These are phyloP conservation scores for Drosophila lini DNA, from an alignment of 1,140 invertebrate genomes.

Conservation along the genomic window DNA sequence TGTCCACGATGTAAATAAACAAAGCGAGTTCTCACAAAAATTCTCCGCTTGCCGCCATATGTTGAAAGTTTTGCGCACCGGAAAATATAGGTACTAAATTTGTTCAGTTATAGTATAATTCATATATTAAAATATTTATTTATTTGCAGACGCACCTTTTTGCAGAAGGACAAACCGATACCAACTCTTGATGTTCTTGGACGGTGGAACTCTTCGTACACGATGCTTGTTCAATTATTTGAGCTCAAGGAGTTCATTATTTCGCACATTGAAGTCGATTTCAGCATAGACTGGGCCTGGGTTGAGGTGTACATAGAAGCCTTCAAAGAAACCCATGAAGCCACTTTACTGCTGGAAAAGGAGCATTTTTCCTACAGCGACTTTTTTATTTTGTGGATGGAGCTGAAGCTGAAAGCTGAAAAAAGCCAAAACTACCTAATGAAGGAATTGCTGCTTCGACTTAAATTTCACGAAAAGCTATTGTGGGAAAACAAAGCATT, in stretches of 20 bases:
- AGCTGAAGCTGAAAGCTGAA: constrained; percentile 27
- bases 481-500: constrained; percentile 35
- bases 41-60: constrained; percentile 12
- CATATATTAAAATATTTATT: background rate
- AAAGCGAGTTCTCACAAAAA: constrained; percentile 15
- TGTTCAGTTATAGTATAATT: background rate
- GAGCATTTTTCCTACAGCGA: constrained; percentile 10
- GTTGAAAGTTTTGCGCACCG: background rate
- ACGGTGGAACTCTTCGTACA: constrained; percentile 21
- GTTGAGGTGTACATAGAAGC: constrained; percentile 9
- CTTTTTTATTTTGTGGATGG: constrained; percentile 25
- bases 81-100: constrained; percentile 17
- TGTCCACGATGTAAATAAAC: constrained; percentile 18
- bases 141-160: constrained; percentile 14
- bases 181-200: constrained; percentile 10
- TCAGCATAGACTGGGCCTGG: constrained; percentile 17
- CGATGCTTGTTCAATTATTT: constrained; percentile 17
- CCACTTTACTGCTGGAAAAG: constrained; percentile 5
- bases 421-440: constrained; percentile 22
- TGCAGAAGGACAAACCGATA: constrained; percentile 21
- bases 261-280: background rate
- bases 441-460: background rate
- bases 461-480: constrained; percentile 18
- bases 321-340: constrained; percentile 11
- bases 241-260: constrained; percentile 17